Base-by-base conservation (phyloP, 2,113 vertebrate genomes). In the Planiliza haematocheilus region DNA sequence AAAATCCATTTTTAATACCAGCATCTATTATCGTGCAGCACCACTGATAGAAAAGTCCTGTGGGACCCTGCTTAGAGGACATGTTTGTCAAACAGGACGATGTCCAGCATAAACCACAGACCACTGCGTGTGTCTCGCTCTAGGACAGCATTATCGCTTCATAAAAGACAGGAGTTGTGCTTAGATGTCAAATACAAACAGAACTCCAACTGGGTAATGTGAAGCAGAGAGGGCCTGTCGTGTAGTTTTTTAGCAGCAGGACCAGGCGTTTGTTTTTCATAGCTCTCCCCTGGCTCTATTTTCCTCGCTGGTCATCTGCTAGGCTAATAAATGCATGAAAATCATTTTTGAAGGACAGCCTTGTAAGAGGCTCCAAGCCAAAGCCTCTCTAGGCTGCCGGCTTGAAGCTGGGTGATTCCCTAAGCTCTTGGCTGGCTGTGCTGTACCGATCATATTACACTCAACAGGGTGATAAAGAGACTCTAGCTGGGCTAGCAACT, bases 371-470 rank as follows among this genome's bases (percentile, higher is more conserved):
- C 84, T 70, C 5, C 17, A 36, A 82, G 79, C 76, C 82, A 81
- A 69, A 84, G 43, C 48, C 77, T 76, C 74, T 79, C 41, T 53
- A 78, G 60, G 70, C 73, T 59, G 59, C 46, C 38, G 46, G 50
- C 68, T 70, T 67, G 66, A 67, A 79, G 60, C 58, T 50, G 70
- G 75, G 67, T 75, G 72, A 86, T 81, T 88, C 70, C 77, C 88
- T 60, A 73, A 77, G 75, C 48, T 72, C 68, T 80, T 79, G 70
- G 74, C 77, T 76, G 73, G 79, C 75, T 87, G 62, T 69, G 77
- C 41, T 75, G 30, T 24, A 51, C 83, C 67, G 80, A 88, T 90
- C 87, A 61, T 70, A 83, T 88, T 85, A 82, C 70, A 62, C 55
- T 64, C 78, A 76, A 71, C 78, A 69, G 69, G 68, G 60, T 46